Percentiles rank a stretch among this genome's conserved stretches.
phyloP scores from a whole-genome alignment of 64 coral and sea anemone genomes.

The Stichodactyla helianthus region DNA sequence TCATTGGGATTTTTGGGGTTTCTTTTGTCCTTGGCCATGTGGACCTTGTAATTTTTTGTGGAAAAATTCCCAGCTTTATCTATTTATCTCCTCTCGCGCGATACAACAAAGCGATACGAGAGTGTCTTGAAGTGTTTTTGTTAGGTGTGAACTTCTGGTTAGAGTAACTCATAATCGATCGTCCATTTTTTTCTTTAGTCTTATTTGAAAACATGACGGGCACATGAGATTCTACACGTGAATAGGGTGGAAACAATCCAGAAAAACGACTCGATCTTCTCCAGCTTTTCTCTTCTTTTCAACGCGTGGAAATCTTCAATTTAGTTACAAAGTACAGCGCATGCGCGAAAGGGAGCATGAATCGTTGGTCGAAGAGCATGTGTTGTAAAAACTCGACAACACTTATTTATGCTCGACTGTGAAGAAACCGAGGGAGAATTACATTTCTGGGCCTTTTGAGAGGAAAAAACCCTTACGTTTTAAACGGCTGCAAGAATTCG shows the following conservation, averaged over 20 bases:
- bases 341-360: not conserved
- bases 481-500: not conserved
- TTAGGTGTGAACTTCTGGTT: not conserved
- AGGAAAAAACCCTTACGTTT: not conserved
- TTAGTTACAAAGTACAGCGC: not conserved
- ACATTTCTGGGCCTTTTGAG: not conserved
- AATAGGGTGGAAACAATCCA: not conserved
- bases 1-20: not conserved
- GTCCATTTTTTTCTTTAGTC: not conserved
- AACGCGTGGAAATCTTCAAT: not conserved
- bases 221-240: not conserved
- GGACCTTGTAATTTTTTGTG: conserved; percentile 4
- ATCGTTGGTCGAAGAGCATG: not conserved
- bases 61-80: conserved; percentile 10
- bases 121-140: not conserved
- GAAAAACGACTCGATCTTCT: not conserved
- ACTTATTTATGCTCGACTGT: not conserved
- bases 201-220: not conserved
- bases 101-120: not conserved
- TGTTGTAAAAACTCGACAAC: not conserved
- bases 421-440: not conserved
- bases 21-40: conserved; percentile 26
- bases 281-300: not conserved
- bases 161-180: not conserved
- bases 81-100: not conserved